A percentile compares a stretch with the other conserved stretches of the same genome.
Evolutionary conservation across 2,113 vertebrate species (phyloP).

Genomic region (Sander lucioperca): DNA sequence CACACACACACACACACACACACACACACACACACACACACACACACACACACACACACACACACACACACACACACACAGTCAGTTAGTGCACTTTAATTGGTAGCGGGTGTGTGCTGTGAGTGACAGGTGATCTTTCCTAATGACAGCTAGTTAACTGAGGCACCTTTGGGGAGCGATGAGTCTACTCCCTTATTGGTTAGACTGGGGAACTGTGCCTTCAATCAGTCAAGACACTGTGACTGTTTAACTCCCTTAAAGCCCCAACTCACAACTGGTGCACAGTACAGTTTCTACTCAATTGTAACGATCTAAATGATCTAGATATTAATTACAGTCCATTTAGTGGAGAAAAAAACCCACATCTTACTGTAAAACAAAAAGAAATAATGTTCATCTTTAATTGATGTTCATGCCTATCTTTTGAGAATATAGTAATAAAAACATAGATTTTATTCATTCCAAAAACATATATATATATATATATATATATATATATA

Average conservation of each 20-base stretch:
- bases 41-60: not conserved
- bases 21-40: constrained; percentile 9
- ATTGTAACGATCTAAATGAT: not conserved
- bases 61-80: not conserved
- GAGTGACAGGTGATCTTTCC: constrained; percentile 55
- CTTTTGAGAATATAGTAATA: too few relatives aligned
- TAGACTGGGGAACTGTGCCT: not conserved
- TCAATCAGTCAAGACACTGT: constrained; percentile 24
- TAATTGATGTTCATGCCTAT: too few relatives aligned
- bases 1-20: not conserved
- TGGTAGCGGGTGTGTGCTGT: constrained; percentile 13
- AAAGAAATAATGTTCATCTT: too few relatives aligned
- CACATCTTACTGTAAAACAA: too few relatives aligned
- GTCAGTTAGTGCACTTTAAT: constrained; percentile 35
- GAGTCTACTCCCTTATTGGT: constrained; percentile 18
- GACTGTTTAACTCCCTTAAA: not conserved
- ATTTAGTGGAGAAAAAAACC: not conserved
- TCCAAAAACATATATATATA: too few relatives aligned
- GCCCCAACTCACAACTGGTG: not conserved
- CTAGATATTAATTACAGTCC: not conserved
- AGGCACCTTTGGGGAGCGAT: not conserved
- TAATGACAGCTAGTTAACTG: constrained; percentile 43
- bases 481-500: too few relatives aligned
- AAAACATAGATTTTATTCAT: too few relatives aligned
- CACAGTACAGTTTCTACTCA: not conserved